A percentile compares a stretch with the other conserved stretches of the same genome.
phyloP scores from a whole-genome alignment of 1,140 invertebrate genomes.

The Drosophila sucinea region DNA sequence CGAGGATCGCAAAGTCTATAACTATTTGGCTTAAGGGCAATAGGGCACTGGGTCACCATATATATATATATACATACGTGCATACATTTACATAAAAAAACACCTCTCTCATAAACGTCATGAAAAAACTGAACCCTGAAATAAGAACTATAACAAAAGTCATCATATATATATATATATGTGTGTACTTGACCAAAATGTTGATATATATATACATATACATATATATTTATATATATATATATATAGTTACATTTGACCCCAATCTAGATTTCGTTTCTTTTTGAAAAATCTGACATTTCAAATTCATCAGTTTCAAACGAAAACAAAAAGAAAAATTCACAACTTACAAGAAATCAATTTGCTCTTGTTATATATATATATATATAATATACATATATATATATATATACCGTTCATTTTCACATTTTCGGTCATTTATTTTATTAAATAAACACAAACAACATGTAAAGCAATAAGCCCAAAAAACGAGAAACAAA shows the following conservation, averaged over 20 bases:
- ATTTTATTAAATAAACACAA: conserved; percentile 31
- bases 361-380: conserved; percentile 18
- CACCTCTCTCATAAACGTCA: conserved; percentile 31
- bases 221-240: conserved; percentile 18
- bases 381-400: not conserved
- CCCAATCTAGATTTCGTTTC: conserved; percentile 35
- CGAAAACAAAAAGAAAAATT: conserved; percentile 17
- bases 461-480: conserved; percentile 67
- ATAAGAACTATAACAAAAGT: conserved; percentile 38
- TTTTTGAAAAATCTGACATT: conserved; percentile 62
- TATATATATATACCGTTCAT: conserved; percentile 23
- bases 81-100: not conserved
- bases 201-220: conserved; percentile 19
- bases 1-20: conserved; percentile 97
- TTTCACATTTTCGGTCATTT: conserved; percentile 34
- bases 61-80: too few relatives aligned
- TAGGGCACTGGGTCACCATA: too few relatives aligned
- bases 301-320: conserved; percentile 70
- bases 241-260: conserved; percentile 44
- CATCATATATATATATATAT: conserved; percentile 20
- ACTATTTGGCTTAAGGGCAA: conserved; percentile 91
- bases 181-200: conserved; percentile 62
- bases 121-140: conserved; percentile 17
- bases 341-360: conserved; percentile 39
- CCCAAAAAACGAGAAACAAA: conserved; percentile 18